phyloP scores from a whole-genome alignment of 2,113 vertebrate genomes.

The Cyphomyrus discorhynchus region DNA sequence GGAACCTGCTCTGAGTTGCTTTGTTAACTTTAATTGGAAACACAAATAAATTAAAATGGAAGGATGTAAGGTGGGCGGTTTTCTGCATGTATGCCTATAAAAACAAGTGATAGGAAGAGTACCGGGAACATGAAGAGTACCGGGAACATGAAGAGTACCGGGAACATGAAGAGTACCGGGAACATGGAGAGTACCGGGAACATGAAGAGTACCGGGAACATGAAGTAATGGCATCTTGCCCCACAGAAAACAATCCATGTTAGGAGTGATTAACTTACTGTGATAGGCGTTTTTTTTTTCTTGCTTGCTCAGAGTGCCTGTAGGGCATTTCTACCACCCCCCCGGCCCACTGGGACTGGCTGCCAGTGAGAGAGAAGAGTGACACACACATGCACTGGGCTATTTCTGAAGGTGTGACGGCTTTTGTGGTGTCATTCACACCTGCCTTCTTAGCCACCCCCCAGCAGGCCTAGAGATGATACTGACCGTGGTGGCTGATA shows the following conservation, averaged over 20 bases:
- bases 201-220: background rate
- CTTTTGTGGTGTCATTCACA: constrained; percentile 1
- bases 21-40: background rate
- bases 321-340: background rate
- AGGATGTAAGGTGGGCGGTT: background rate
- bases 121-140: background rate
- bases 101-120: background rate
- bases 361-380: background rate
- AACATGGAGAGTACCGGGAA: background rate
- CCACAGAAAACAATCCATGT: background rate
- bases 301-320: background rate
- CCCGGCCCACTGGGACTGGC: background rate
- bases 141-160: background rate
- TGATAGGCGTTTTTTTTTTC: background rate
- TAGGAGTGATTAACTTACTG: background rate
- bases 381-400: too few species aligned
- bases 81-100: background rate
- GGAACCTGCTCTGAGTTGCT: background rate
- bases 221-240: background rate
- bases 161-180: background rate
- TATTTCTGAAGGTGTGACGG: constrained; percentile 5
- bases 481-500: background rate
- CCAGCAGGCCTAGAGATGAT: background rate
- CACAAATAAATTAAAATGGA: background rate
- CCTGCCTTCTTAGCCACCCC: background rate